Conservation (phyloP, 2,113 vertebrate genomes). For the Thunnus thynnus region DNA sequence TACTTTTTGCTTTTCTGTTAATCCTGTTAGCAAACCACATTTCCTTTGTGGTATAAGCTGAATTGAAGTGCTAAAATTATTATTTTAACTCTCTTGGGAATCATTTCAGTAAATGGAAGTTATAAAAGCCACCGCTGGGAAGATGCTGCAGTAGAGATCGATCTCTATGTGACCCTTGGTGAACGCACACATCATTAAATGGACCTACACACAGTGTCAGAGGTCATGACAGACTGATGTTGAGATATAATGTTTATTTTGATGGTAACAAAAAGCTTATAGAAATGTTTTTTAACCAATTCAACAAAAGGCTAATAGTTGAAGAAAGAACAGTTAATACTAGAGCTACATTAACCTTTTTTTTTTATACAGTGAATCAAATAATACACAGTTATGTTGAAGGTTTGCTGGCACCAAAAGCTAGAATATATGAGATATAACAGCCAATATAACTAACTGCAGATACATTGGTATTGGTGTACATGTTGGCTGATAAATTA, state of each 20-base stretch:
- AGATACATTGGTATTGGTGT: too few species aligned
- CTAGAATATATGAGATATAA: too few species aligned
- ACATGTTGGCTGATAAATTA: too few species aligned
- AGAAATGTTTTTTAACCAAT: not conserved
- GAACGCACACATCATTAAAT: not conserved
- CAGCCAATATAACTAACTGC: too few species aligned
- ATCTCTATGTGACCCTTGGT: not conserved
- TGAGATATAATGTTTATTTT: not conserved
- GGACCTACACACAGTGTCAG: not conserved
- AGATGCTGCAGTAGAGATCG: not conserved
- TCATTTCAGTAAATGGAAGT: constrained; percentile 33
- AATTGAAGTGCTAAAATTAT: not conserved
- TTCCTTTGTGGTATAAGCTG: not conserved
- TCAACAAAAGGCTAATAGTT: not conserved
- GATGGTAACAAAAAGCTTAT: not conserved
- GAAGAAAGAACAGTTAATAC: not conserved
- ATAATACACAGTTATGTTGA: not conserved
- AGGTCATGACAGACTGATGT: not conserved
- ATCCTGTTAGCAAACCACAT: constrained; percentile 19
- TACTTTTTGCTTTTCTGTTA: not conserved
- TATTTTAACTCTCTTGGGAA: constrained; percentile 4
- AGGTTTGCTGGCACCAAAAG: not conserved
- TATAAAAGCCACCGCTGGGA: not conserved
- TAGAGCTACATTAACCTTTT: not conserved
- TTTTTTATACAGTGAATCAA: not conserved